phyloP scores from a whole-genome alignment of 2,113 vertebrate species.

The Tetrax tetrax region DNA sequence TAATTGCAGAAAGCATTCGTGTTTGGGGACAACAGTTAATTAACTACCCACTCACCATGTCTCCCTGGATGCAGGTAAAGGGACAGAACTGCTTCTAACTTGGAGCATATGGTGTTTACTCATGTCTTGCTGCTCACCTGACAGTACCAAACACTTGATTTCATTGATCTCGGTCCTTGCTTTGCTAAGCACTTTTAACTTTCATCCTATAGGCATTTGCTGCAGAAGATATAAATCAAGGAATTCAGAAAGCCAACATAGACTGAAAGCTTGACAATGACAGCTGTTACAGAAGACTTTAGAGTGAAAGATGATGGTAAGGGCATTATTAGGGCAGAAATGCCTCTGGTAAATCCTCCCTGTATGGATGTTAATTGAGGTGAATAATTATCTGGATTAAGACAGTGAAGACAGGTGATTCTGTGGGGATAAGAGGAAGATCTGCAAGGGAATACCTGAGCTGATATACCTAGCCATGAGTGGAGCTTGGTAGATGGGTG shows the following conservation, averaged over 20 bases:
- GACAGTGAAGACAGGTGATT: neutral
- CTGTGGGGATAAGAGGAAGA: neutral
- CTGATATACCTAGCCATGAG: neutral
- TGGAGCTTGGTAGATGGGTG: neutral
- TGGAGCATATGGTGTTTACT: neutral
- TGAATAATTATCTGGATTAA: neutral
- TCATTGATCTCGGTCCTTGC: slow-evolving; percentile 4
- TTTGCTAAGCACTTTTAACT: slow-evolving; percentile 25
- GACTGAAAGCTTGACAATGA: neutral
- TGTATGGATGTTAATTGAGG: neutral
- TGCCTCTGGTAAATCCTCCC: neutral
- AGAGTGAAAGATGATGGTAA: neutral
- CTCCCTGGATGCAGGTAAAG: neutral
- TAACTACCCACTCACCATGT: neutral
- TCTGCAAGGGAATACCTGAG: neutral
- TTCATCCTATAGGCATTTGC: neutral
- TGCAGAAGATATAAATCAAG: slow-evolving; percentile 14
- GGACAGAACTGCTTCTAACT: neutral
- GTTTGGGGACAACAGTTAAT: neutral
- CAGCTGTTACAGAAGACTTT: neutral
- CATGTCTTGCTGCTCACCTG: neutral
- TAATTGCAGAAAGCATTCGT: neutral
- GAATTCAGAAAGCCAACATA: neutral
- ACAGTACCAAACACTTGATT: slow-evolving; percentile 7
- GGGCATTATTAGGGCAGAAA: neutral